Evolutionary conservation across 2,797 vertebrate species (phyloP).

Genomic region (Esox lucius): DNA sequence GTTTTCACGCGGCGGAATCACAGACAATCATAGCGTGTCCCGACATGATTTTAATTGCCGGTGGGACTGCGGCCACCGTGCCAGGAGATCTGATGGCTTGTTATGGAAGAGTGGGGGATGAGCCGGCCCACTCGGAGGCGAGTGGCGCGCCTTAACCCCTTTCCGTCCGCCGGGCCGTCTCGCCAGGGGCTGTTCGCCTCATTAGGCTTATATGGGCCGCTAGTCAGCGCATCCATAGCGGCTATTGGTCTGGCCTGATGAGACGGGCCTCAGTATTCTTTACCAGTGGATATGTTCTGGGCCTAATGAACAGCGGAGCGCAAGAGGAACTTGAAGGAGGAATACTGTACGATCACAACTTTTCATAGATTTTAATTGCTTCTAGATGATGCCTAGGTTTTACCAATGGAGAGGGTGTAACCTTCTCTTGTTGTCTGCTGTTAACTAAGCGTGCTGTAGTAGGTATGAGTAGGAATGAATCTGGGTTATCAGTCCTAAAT

Average conservation of each 20-base stretch:
- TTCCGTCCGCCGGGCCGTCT: constrained; percentile 37
- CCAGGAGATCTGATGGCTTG: constrained; percentile 73
- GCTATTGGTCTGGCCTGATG: constrained; percentile 31
- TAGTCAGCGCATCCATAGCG: constrained; percentile 17
- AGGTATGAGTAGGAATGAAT: constrained; percentile 44
- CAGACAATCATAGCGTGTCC: constrained; percentile 70
- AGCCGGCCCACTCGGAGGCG: constrained; percentile 54
- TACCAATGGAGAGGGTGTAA: background rate
- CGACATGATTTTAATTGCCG: constrained; percentile 81
- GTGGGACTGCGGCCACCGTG: constrained; percentile 73
- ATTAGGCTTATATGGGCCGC: constrained; percentile 26
- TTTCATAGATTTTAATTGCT: constrained; percentile 11
- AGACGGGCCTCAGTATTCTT: constrained; percentile 28
- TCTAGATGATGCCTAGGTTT: background rate
- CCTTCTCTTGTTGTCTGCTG: background rate
- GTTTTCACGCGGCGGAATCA: constrained; percentile 65
- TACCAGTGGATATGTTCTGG: constrained; percentile 38
- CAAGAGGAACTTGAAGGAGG: constrained; percentile 20
- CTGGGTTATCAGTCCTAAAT: constrained; percentile 50
- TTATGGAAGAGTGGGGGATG: constrained; percentile 75
- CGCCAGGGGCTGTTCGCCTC: constrained; percentile 45
- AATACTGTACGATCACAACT: constrained; percentile 19
- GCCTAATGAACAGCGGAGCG: constrained; percentile 27
- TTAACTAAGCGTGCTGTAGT: constrained; percentile 21
- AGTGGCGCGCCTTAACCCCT: constrained; percentile 57